Percentiles rank a stretch among this genome's conserved stretches.
phyloP scores from a whole-genome alignment of 2,113 vertebrate genomes.

The Typhlomys cinereus region DNA sequence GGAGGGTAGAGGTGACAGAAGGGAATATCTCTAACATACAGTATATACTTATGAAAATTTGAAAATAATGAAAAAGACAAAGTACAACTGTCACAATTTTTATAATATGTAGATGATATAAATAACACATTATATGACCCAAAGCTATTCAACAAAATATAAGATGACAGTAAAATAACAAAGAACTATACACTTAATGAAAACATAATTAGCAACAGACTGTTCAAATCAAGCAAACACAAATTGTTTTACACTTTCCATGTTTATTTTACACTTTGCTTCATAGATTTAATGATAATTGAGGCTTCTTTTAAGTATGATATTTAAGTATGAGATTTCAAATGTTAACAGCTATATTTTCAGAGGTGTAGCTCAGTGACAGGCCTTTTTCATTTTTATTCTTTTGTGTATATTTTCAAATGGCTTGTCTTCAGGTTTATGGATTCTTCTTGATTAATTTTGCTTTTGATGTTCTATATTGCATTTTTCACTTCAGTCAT shows the following conservation, averaged over 20 bases:
- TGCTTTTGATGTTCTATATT: not conserved
- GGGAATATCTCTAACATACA: not conserved
- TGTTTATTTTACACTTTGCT: slow-evolving; percentile 18
- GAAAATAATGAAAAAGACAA: not conserved
- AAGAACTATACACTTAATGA: not conserved
- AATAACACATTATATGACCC: not conserved
- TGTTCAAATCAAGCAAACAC: not conserved
- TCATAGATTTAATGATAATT: not conserved
- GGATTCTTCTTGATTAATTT: not conserved
- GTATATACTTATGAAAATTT: not conserved
- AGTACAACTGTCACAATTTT: not conserved
- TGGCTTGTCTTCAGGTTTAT: not conserved
- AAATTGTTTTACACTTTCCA: not conserved
- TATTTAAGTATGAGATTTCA: slow-evolving; percentile 15
- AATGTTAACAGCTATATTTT: not conserved
- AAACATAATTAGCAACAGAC: not conserved
- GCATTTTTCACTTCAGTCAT: not conserved
- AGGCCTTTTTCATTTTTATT: not conserved
- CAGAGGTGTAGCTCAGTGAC: not conserved
- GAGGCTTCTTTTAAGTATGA: slow-evolving; percentile 35
- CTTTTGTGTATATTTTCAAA: not conserved
- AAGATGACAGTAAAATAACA: not conserved
- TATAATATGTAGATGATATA: not conserved
- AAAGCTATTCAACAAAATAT: not conserved
- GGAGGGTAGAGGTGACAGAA: too few species aligned